These are phyloP conservation scores for Drymonia ruficornis DNA, from an alignment of 2,888 invertebrate genomes.

Conservation along the genomic window DNA sequence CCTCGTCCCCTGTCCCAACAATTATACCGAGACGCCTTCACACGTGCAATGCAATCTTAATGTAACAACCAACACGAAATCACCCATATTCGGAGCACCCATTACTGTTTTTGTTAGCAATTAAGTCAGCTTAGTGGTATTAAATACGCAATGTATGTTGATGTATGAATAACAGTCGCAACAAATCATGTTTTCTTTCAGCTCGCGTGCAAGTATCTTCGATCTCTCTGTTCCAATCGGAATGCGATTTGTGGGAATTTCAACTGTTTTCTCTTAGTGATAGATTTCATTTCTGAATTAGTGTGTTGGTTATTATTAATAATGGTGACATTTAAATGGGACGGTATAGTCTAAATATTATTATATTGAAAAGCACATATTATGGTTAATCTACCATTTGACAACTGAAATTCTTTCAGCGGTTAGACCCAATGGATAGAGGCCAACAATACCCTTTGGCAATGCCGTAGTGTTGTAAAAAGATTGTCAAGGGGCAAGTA, in stretches of 20 bases:
- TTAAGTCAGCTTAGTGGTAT: constrained; percentile 15
- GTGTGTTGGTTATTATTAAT: not conserved
- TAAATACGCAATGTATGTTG: constrained; percentile 33
- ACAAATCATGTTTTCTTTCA: constrained; percentile 40
- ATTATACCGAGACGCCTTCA: constrained; percentile 49
- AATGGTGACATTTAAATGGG: not conserved
- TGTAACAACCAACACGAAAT: constrained; percentile 16
- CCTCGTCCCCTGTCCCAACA: constrained; percentile 42
- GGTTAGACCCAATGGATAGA: too few relatives aligned
- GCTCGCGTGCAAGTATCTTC: constrained; percentile 60
- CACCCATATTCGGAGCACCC: constrained; percentile 18
- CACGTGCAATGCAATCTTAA: constrained; percentile 41
- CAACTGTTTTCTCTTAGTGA: constrained; percentile 24
- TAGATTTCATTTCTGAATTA: constrained; percentile 26
- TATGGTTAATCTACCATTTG: too few relatives aligned
- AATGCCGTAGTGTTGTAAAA: too few relatives aligned
- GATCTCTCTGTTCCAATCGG: constrained; percentile 44
- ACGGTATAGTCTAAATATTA: too few relatives aligned
- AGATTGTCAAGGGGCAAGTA: too few relatives aligned
- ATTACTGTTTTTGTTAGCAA: constrained; percentile 28
- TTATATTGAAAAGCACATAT: too few relatives aligned
- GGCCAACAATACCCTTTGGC: too few relatives aligned
- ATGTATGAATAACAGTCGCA: constrained; percentile 17
- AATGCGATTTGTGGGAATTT: constrained; percentile 31
- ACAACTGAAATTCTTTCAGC: too few relatives aligned